Conservation (phyloP, 2,113 vertebrate genomes). For the Scophthalmus maximus region DNA sequence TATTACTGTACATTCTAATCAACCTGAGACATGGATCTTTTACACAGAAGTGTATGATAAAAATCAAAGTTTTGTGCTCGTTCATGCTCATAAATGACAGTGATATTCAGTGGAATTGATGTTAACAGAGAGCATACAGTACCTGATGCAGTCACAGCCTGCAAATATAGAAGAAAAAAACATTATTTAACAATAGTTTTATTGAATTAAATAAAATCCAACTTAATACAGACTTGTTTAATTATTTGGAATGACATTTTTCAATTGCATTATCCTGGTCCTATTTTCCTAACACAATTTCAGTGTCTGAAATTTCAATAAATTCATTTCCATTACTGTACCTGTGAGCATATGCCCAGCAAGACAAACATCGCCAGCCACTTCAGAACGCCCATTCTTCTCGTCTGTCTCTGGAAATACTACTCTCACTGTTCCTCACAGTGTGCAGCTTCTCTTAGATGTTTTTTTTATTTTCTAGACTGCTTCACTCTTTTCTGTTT, state of each 20-base stretch:
- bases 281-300: neutral
- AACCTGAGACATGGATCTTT: neutral
- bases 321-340: slow-evolving; percentile 53
- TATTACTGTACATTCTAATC: neutral
- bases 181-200: slow-evolving; percentile 1
- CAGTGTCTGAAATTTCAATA: neutral
- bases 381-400: slow-evolving; percentile 60
- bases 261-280: neutral
- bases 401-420: slow-evolving; percentile 26
- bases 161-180: slow-evolving; percentile 46
- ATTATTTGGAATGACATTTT: neutral
- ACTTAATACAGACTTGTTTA: neutral
- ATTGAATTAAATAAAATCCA: neutral
- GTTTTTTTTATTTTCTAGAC: neutral
- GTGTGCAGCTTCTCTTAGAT: slow-evolving; percentile 16
- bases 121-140: slow-evolving; percentile 30
- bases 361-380: slow-evolving; percentile 61
- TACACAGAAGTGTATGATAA: neutral
- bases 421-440: slow-evolving; percentile 17
- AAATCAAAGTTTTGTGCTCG: too few relatives aligned
- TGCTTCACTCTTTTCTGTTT: slow-evolving; percentile 37
- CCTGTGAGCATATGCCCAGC: slow-evolving; percentile 73
- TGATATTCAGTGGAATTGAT: neutral
- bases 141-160: slow-evolving; percentile 64
- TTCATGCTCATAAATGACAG: neutral